Percentiles rank a stretch among this genome's conserved stretches.
These are phyloP conservation scores for Octodonta nipae DNA, from an alignment of 2,888 invertebrate species.

Conservation along the genomic window DNA sequence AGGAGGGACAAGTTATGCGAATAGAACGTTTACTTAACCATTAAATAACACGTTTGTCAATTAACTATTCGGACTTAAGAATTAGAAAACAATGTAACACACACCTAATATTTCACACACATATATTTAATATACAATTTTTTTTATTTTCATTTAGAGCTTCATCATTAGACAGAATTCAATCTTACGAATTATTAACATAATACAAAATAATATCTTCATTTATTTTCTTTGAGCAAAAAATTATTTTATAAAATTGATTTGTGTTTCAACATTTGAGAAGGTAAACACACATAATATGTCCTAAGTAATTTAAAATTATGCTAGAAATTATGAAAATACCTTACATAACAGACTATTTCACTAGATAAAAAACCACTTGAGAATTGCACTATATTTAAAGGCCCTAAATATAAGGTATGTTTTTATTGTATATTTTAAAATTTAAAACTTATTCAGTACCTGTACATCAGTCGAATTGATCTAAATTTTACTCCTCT, in stretches of 20 bases:
- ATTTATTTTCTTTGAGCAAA: constrained; percentile 34
- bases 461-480: constrained; percentile 41
- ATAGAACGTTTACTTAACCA: constrained; percentile 21
- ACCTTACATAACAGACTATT: constrained; percentile 28
- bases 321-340: constrained; percentile 25
- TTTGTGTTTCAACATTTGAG: constrained; percentile 7
- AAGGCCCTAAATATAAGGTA: constrained; percentile 31
- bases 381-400: constrained; percentile 31
- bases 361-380: constrained; percentile 27
- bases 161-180: constrained; percentile 18
- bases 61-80: constrained; percentile 26
- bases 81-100: constrained; percentile 32
- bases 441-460: constrained; percentile 37
- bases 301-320: constrained; percentile 23
- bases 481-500: constrained; percentile 35
- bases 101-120: constrained; percentile 32
- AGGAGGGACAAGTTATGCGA: constrained; percentile 30
- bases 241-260: constrained; percentile 21
- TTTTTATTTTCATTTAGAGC: constrained; percentile 14
- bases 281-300: no score
- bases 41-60: constrained; percentile 24
- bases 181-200: constrained; percentile 21
- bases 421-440: constrained; percentile 26
- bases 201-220: constrained; percentile 32
- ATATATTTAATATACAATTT: constrained; percentile 36